Conservation (phyloP, 2,113 vertebrate species). For the Garra rufa region DNA sequence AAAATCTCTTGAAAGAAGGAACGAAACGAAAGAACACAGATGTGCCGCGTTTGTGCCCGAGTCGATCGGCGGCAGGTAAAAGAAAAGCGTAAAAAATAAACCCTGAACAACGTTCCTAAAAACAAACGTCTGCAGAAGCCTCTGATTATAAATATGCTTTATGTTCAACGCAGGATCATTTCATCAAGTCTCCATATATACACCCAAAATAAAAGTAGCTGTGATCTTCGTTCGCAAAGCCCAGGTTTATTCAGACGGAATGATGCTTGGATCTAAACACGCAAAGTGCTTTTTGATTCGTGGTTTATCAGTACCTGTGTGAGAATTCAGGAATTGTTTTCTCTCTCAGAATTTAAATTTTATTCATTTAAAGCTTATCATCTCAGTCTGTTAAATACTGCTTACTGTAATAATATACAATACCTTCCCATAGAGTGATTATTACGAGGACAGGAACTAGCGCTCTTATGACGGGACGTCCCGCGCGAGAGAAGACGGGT, state of each 20-base stretch:
- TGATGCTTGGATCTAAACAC: not conserved
- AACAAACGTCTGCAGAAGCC: conserved; percentile 40
- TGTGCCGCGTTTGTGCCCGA: conserved; percentile 6
- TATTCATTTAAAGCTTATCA: too few relatives aligned
- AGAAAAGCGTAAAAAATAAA: not conserved
- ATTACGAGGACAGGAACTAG: conserved; percentile 2
- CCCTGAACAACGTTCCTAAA: conserved; percentile 32
- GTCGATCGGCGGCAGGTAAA: conserved; percentile 3
- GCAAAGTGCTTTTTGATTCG: not conserved
- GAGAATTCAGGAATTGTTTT: too few relatives aligned
- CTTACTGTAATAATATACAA: conserved; percentile 19
- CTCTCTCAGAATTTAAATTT: too few relatives aligned
- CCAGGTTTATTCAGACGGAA: not conserved
- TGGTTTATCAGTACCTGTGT: too few relatives aligned
- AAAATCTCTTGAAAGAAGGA: conserved; percentile 12
- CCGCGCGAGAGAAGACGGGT: too few relatives aligned
- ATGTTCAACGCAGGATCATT: conserved; percentile 39
- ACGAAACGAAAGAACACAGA: too few relatives aligned
- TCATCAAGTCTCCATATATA: conserved; percentile 43
- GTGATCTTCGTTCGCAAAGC: conserved; percentile 48
- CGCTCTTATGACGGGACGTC: too few relatives aligned
- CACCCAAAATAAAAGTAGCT: conserved; percentile 41
- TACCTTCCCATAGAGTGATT: conserved; percentile 14
- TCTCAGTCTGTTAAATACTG: conserved; percentile 27
- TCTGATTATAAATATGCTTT: conserved; percentile 54